A percentile compares a stretch with the other conserved stretches of the same genome.
Evolutionary conservation across 2,113 vertebrate genomes (phyloP).

Genomic region (Fulmarus glacialis): DNA sequence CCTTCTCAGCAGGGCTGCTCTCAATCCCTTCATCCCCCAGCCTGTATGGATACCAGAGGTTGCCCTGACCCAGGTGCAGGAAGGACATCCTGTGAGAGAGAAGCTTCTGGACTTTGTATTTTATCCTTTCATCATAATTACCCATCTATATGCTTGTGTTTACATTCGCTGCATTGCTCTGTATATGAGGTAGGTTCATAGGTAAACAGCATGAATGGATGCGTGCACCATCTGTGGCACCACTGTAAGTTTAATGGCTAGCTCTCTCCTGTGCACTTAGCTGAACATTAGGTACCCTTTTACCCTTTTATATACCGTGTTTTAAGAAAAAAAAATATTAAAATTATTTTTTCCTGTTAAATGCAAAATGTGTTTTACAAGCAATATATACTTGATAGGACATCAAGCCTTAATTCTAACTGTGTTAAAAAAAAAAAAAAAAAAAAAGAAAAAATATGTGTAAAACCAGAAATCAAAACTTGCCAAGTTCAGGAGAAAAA

Average conservation of each 20-base stretch:
- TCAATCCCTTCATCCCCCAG: neutral
- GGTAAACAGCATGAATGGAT: neutral
- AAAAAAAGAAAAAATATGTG: neutral
- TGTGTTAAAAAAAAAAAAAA: too few relatives aligned
- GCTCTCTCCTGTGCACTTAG: neutral
- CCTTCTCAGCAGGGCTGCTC: neutral
- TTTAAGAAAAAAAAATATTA: neutral
- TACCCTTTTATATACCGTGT: neutral
- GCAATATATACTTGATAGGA: neutral
- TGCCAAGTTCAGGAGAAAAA: neutral
- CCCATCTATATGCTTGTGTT: neutral
- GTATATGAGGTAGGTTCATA: neutral
- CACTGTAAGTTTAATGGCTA: neutral
- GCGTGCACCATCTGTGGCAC: rapidly evolving
- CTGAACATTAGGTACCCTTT: neutral
- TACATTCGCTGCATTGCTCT: neutral
- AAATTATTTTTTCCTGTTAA: neutral
- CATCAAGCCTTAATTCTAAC: neutral
- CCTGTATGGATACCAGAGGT: too few relatives aligned
- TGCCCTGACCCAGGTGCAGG: neutral
- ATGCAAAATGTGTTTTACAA: neutral
- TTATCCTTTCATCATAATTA: neutral
- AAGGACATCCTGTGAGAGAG: neutral
- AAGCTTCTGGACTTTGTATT: neutral
- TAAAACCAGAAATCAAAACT: neutral